These are phyloP conservation scores for Dasypus novemcinctus DNA, from an alignment of 2,113 vertebrate genomes.

Conservation along the genomic window DNA sequence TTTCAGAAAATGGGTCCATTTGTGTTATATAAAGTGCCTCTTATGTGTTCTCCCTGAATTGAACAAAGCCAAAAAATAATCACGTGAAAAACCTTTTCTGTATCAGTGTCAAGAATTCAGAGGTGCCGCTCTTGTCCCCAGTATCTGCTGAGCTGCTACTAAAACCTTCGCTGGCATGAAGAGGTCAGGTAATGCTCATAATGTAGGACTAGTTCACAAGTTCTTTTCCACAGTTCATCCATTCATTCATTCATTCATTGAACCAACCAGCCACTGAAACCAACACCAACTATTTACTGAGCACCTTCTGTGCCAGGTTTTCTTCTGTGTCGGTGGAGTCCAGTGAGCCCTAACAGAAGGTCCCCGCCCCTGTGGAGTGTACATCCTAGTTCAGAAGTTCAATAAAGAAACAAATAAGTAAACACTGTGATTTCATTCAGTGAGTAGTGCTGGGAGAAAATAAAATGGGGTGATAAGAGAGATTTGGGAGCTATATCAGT, in stretches of 20 bases:
- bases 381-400: not conserved
- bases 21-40: not conserved
- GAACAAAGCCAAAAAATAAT: not conserved
- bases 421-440: not conserved
- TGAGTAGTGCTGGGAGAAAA: not conserved
- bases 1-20: constrained; percentile 3
- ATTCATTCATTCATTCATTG: not conserved
- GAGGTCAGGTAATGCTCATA: not conserved
- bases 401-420: rapidly evolving
- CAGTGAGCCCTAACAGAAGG: not conserved
- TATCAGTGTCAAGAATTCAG: not conserved
- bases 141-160: not conserved
- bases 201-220: not conserved
- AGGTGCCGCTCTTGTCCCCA: not conserved
- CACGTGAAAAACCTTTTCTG: not conserved
- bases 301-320: not conserved
- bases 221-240: not conserved
- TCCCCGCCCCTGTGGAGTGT: rapidly evolving
- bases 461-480: not conserved
- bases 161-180: rapidly evolving
- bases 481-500: not conserved
- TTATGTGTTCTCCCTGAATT: not conserved
- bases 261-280: not conserved
- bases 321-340: not conserved
- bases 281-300: not conserved